These are phyloP conservation scores for Crocallis elinguaria DNA, from an alignment of 2,888 invertebrate genomes.

Conservation along the genomic window DNA sequence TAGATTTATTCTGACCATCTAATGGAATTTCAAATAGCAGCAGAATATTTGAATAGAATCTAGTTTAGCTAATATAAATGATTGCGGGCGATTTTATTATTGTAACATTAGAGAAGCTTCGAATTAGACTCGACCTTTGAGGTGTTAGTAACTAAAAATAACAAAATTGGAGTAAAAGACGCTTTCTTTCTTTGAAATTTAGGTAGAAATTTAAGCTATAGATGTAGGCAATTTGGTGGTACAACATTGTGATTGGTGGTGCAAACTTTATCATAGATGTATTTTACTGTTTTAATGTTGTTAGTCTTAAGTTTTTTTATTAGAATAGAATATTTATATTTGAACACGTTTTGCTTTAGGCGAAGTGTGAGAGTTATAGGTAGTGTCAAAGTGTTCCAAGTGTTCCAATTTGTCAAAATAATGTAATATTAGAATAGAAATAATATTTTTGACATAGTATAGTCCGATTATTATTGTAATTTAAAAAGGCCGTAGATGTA, in stretches of 20 bases:
- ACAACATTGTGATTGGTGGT: slow-evolving; percentile 77
- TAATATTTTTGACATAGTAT: slow-evolving; percentile 60
- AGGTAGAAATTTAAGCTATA: slow-evolving; percentile 60
- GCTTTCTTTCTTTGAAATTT: slow-evolving; percentile 41
- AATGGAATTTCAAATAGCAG: slow-evolving; percentile 63
- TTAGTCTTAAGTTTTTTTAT: slow-evolving; percentile 65
- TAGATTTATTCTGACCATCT: slow-evolving; percentile 69
- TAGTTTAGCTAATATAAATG: slow-evolving; percentile 50
- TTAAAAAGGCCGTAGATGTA: slow-evolving; percentile 62
- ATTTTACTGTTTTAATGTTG: slow-evolving; percentile 67
- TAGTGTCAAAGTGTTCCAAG: slow-evolving; percentile 45
- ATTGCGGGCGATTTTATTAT: slow-evolving; percentile 69
- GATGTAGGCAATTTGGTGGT: slow-evolving; percentile 60
- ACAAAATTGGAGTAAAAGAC: slow-evolving; percentile 28
- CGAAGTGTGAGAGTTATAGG: slow-evolving; percentile 40
- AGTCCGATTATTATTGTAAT: slow-evolving; percentile 50
- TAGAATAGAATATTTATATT: slow-evolving; percentile 51
- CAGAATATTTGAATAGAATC: slow-evolving; percentile 68
- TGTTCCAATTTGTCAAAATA: slow-evolving; percentile 36
- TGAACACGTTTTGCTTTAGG: slow-evolving; percentile 67
- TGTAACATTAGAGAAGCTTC: slow-evolving; percentile 72
- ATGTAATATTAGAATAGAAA: slow-evolving; percentile 51
- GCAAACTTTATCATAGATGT: slow-evolving; percentile 71
- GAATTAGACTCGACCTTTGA: slow-evolving; percentile 48
- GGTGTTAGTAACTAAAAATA: slow-evolving; percentile 44